A percentile compares a stretch with the other conserved stretches of the same genome.
Evolutionary conservation across 1,140 invertebrate species (phyloP).

Genomic region (Telenomus remus): DNA sequence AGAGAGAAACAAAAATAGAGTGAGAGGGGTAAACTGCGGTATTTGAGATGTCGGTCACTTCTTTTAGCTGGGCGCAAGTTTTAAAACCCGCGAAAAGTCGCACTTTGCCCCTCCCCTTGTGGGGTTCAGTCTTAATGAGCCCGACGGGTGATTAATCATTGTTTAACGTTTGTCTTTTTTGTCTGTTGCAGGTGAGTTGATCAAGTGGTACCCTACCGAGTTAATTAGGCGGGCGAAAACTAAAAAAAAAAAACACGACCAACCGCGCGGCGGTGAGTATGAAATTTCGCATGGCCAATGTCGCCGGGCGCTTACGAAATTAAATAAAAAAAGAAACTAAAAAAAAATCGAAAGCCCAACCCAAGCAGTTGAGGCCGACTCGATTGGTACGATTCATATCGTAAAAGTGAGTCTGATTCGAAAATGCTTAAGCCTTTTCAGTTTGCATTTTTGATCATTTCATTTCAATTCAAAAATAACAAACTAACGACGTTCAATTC

Average conservation of each 20-base stretch:
- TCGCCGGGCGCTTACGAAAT: slow-evolving; percentile 9
- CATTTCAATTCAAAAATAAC: no score
- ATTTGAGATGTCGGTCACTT: slow-evolving; percentile 45
- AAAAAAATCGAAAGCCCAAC: slow-evolving; percentile 8
- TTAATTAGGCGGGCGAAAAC: not conserved
- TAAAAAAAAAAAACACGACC: no score
- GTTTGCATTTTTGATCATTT: no score
- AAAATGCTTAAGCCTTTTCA: no score
- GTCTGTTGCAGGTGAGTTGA: slow-evolving; percentile 44
- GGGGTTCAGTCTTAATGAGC: not conserved
- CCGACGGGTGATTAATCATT: slow-evolving; percentile 6
- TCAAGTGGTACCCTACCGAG: slow-evolving; percentile 9
- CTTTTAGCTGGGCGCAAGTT: not conserved
- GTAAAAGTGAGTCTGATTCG: not conserved
- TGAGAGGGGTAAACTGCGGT: slow-evolving; percentile 52
- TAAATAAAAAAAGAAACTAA: not conserved
- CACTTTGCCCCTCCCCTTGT: not conserved
- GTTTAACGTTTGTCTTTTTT: slow-evolving; percentile 1
- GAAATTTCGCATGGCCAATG: slow-evolving; percentile 16
- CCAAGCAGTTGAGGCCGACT: no score
- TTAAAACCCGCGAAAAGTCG: not conserved
- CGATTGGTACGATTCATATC: slow-evolving; percentile 5
- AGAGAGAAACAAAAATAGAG: slow-evolving; percentile 17
- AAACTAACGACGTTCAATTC: no score
- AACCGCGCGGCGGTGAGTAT: not conserved